A percentile compares a stretch with the other conserved stretches of the same genome.
Evolutionary conservation across 2,888 invertebrate species (phyloP).

Genomic region (Chrysolina oricalcia): DNA sequence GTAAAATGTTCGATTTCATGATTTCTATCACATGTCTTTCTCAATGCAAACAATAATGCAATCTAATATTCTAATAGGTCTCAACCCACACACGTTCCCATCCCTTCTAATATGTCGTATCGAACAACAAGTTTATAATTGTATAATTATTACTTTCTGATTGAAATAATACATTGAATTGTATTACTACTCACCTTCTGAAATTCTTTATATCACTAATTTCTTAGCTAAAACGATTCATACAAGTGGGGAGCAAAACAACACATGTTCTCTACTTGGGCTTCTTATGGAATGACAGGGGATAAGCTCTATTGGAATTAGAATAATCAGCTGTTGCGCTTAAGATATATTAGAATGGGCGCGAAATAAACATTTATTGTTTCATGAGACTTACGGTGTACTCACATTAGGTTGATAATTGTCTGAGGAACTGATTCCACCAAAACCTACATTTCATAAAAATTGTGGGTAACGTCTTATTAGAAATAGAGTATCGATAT

Average conservation of each 20-base stretch:
- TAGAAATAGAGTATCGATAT: slow-evolving; percentile 25
- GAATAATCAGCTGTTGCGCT: slow-evolving; percentile 24
- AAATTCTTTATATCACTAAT: slow-evolving; percentile 15
- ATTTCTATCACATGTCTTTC: background rate
- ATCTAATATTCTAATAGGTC: background rate
- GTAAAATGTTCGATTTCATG: no score
- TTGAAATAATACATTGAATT: slow-evolving; percentile 11
- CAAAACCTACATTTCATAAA: slow-evolving; percentile 22
- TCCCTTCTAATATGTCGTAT: background rate
- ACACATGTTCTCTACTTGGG: slow-evolving; percentile 22
- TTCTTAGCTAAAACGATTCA: background rate
- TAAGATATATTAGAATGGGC: slow-evolving; percentile 27
- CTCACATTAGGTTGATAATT: slow-evolving; percentile 29
- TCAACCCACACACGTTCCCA: background rate
- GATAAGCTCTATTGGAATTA: slow-evolving; percentile 5
- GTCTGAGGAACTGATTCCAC: slow-evolving; percentile 22
- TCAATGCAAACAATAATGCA: background rate
- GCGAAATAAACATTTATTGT: slow-evolving; percentile 8
- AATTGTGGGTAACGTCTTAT: slow-evolving; percentile 28
- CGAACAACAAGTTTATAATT: slow-evolving; percentile 9
- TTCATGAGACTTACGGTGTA: slow-evolving; percentile 5
- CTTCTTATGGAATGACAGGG: slow-evolving; percentile 21
- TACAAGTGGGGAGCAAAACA: slow-evolving; percentile 12
- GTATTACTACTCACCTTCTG: slow-evolving; percentile 18
- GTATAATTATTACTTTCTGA: slow-evolving; percentile 9